Base-by-base conservation (phyloP, 2,888 invertebrate genomes). In the Lasioglossum villosulum region DNA sequence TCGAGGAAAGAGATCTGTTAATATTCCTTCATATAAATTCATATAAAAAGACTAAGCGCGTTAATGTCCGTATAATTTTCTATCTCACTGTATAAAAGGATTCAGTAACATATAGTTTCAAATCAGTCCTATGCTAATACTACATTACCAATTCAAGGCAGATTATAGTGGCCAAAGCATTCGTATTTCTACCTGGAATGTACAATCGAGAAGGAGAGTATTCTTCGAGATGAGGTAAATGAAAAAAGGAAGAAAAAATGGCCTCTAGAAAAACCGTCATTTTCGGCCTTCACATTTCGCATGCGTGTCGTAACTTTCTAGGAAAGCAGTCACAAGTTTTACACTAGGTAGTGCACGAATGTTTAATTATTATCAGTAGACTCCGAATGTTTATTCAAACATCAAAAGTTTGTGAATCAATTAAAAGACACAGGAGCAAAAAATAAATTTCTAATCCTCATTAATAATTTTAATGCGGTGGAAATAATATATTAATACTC, bases 131-230 rank as follows among this genome's bases (percentile, higher is more conserved):
- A 68, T 68, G 68, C 37, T 68, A 68, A 68, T 68, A 23, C 68
- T 37, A 68, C 37, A 68, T 68, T 37, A 12, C 1, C 10, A 23
- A 37, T 68, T 68, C 68, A 37, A 68, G 68, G 37, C 37, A 23
- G 37, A 34, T 23, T 68, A 37, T 37, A 68, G 68, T 23, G 12
- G 23, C 68, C 23, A 37, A 68, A 68, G 68, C 37, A 23, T 68
- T 68, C 19, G 34, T 37, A 68, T 68, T 68, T 68, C 37, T 37
- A 68, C 37, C 12, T 68, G 68, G 37, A 68, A 68, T 63, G 63
- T 63, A 63, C 63, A 63, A 63, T 63, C 63, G 63, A 63, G 63
- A 63, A 63, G 63, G 63, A 30, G 63, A 30, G 19, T 19, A 30
- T 63, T 34, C 30, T 63, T 30, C 63, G 30, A 19, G 30, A 63